Conservation (phyloP, 30 jellyfish, hydroid and myxozoan genomes). For the Mastigias papua region DNA sequence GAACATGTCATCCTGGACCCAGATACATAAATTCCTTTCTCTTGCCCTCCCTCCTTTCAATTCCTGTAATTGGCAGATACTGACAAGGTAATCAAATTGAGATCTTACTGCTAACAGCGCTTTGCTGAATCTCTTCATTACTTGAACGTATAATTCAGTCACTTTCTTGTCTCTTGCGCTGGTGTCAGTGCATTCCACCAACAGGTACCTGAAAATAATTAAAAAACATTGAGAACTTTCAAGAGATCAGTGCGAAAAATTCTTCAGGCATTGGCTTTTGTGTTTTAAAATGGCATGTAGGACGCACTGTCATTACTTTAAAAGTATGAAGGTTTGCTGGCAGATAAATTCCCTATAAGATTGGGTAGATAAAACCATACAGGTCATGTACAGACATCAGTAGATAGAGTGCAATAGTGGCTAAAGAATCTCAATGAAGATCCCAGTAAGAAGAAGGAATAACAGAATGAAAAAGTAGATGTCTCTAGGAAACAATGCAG, state of each 20-base stretch:
- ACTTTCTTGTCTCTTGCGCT: conserved; percentile 89
- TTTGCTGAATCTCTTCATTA: conserved; percentile 92
- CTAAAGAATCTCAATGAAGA: too few relatives aligned
- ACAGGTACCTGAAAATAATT: conserved; percentile 80
- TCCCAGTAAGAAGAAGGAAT: not conserved
- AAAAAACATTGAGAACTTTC: not conserved
- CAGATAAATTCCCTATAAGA: too few relatives aligned
- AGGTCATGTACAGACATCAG: too few relatives aligned
- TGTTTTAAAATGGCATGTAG: too few relatives aligned
- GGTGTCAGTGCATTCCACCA: conserved; percentile 94
- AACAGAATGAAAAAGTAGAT: not conserved
- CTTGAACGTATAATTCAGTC: conserved; percentile 81
- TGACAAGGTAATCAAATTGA: not conserved
- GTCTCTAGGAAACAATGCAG: not conserved
- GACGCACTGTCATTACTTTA: too few relatives aligned
- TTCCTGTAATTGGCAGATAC: not conserved
- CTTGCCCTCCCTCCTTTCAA: not conserved
- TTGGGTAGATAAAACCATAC: too few relatives aligned
- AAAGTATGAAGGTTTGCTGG: too few relatives aligned
- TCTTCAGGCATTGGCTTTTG: too few relatives aligned
- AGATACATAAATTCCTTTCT: not conserved
- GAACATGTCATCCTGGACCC: too few relatives aligned
- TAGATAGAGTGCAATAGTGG: too few relatives aligned
- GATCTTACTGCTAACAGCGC: conserved; percentile 86
- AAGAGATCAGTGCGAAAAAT: not conserved